Evolutionary conservation across 2,888 invertebrate species (phyloP).

Genomic region (Acanthosepion lycidas): DNA sequence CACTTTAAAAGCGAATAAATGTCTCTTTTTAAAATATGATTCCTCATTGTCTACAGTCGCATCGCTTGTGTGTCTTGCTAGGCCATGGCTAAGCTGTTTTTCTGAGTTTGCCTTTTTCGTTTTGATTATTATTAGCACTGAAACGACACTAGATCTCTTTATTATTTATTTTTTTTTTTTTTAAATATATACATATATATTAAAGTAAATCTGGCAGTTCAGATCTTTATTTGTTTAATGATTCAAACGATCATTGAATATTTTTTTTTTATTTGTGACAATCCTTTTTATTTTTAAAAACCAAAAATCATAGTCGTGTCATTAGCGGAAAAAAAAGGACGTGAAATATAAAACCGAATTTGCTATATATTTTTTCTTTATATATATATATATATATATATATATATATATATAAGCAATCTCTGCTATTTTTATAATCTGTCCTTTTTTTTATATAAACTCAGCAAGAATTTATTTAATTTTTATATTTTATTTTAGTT

Average conservation of each 20-base stretch:
- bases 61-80: neutral
- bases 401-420: neutral
- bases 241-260: neutral
- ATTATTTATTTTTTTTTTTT: neutral
- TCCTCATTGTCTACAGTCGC: neutral
- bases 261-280: neutral
- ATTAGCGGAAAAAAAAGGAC: neutral
- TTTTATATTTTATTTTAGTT: neutral
- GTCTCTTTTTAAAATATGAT: neutral
- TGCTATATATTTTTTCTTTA: neutral
- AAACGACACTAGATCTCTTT: neutral
- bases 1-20: neutral
- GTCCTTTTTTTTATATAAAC: neutral
- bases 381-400: too few relatives aligned
- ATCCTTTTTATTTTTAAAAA: neutral
- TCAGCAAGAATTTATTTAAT: too few relatives aligned
- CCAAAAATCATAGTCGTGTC: neutral
- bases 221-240: neutral
- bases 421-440: neutral
- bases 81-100: neutral
- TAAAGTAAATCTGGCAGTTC: neutral
- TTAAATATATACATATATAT: neutral
- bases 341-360: neutral
- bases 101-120: neutral
- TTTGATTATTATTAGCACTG: neutral